Base-by-base conservation (phyloP, 2,888 invertebrate species). In the Campopleginae sp. region DNA sequence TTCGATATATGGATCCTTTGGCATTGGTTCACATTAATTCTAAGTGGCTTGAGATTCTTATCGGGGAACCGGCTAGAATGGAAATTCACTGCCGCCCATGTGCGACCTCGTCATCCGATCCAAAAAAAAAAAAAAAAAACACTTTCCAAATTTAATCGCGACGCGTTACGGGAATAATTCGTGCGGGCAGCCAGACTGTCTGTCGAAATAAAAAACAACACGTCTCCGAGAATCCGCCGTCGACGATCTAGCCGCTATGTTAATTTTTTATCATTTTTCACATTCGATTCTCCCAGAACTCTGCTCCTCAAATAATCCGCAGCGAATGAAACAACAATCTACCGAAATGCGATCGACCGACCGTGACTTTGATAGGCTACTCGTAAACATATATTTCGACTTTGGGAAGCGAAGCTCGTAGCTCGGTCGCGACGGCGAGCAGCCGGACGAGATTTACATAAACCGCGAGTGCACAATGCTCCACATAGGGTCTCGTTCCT, bases 401-500 rank as follows among this genome's bases (percentile, higher is more conserved):
- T 48, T 79, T 80, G 79, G 79, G 81, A 83, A 42, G 58, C 82
- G 78, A 87, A 86, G 89, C 80, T 78, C 87, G 65, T 87, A n/a
- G n/a, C n/a, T 80, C 85, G 86, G 23, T 72, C 71, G 71, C 65
- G 61, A 78, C 51, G 77, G 68, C 82, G 76, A 63, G 72, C 66
- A 79, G 68, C 80, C 70, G 33, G 82, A 54, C 74, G 31, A 68
- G 70, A 85, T 85, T 85, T 71, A 79, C 80, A 86, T 77, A 71
- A 79, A 65, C 46, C 44, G 23, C 81, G 78, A 66, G 83, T 71
- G 82, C 77, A 84, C 42, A 68, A 74, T 51, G 68, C 92, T 92
- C 91, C 89, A 87, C 91, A 92, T 90, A 90, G 90, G 90, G 65
- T 86, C 84, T 74, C 84, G 78, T 86, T 82, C 66, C 89, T 82